phyloP scores from a whole-genome alignment of 2,113 vertebrate genomes.

The Vicugna pacos region DNA sequence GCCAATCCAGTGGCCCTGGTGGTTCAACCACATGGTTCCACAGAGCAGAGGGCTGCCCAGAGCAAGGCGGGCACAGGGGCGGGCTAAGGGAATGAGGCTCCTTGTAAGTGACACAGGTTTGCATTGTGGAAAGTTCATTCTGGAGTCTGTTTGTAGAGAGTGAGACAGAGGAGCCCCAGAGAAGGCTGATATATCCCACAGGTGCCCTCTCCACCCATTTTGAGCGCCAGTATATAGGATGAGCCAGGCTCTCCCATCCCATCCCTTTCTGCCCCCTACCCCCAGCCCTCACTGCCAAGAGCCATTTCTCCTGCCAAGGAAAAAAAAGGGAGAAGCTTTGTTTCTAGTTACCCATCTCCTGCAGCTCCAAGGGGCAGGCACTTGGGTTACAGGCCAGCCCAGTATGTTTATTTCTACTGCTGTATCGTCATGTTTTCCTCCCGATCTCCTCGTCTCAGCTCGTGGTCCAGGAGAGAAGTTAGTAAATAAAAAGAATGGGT shows the following conservation, averaged over 20 bases:
- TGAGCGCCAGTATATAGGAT: neutral
- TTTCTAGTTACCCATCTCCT: neutral
- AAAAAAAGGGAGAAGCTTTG: neutral
- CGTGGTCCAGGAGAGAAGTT: neutral
- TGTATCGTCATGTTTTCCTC: too few species aligned
- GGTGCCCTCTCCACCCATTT: neutral
- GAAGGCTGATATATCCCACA: too few species aligned
- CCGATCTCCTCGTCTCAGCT: neutral
- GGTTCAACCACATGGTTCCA: fast-evolving
- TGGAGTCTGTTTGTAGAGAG: neutral
- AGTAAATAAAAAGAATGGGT: neutral
- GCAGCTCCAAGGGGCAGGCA: neutral
- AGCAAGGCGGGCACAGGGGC: neutral
- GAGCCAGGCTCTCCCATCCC: neutral
- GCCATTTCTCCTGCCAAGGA: neutral
- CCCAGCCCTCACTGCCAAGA: neutral
- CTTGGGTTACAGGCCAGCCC: neutral
- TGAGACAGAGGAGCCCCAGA: neutral
- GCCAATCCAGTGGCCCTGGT: neutral
- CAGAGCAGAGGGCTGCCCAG: neutral
- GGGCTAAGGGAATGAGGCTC: neutral
- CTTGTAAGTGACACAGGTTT: neutral
- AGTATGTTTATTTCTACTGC: neutral
- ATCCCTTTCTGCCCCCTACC: neutral
- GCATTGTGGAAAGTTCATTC: neutral